Evolutionary conservation across 2,797 vertebrate species (phyloP).

Genomic region (Enoplosus armatus): DNA sequence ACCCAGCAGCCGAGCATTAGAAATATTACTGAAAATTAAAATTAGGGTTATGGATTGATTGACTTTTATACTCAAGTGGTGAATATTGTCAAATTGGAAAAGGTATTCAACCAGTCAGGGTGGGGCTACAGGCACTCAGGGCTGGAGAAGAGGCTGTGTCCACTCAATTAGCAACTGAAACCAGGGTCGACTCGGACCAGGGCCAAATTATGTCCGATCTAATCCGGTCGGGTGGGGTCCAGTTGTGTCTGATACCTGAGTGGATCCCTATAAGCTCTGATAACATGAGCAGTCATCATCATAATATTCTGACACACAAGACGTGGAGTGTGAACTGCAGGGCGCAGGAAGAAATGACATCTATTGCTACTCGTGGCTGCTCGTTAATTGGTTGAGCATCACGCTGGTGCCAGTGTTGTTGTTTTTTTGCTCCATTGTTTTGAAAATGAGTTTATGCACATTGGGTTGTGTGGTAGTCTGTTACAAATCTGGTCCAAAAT

Average conservation of each 20-base stretch:
- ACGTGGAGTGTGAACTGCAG: no score
- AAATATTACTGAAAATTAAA: background rate
- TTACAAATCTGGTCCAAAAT: background rate
- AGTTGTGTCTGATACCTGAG: background rate
- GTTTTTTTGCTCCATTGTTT: no score
- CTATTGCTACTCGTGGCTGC: background rate
- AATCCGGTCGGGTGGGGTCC: background rate
- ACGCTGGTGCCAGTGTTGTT: no score
- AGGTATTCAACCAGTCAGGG: no score
- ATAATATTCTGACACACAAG: background rate
- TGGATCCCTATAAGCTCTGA: background rate
- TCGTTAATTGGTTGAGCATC: background rate
- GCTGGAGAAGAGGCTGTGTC: no score
- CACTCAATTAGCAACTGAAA: no score
- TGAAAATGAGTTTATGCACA: no score
- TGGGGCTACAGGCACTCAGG: no score
- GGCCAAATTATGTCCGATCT: background rate
- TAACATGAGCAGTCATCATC: background rate
- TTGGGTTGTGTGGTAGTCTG: background rate
- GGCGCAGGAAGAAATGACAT: background rate
- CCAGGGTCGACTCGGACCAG: no score
- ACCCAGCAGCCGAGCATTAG: background rate
- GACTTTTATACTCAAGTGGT: background rate
- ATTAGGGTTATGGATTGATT: background rate
- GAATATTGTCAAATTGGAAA: background rate